phyloP scores from a whole-genome alignment of 2,113 vertebrate genomes.

The Dicerorhinus sumatrensis region DNA sequence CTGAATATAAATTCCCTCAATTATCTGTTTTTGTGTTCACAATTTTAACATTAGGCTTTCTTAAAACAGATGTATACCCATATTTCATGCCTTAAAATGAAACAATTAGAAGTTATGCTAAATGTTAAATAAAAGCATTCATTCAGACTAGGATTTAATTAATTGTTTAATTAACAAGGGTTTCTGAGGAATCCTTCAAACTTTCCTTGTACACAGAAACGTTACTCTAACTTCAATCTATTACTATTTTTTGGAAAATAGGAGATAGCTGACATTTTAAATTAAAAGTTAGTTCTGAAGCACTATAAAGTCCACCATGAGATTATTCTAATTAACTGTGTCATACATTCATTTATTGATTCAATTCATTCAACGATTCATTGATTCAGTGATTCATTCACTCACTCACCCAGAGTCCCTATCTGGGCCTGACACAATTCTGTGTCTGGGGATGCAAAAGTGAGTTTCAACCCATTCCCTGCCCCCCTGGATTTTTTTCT shows the following conservation, averaged over 20 bases:
- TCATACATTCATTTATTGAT: background rate
- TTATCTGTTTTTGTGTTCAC: background rate
- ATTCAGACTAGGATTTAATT: conserved; percentile 3
- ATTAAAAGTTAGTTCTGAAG: conserved; percentile 30
- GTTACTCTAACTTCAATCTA: background rate
- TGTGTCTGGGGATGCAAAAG: background rate
- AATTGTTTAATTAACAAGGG: background rate
- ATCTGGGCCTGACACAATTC: background rate
- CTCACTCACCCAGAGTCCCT: background rate
- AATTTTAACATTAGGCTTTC: conserved; percentile 29
- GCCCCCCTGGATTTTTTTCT: background rate
- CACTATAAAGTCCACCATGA: background rate
- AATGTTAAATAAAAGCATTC: background rate
- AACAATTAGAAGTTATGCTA: conserved; percentile 8
- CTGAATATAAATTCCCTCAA: background rate
- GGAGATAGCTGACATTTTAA: conserved; percentile 37
- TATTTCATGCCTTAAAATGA: conserved; percentile 7
- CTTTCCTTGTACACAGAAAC: conserved; percentile 37
- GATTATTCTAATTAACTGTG: conserved; percentile 32
- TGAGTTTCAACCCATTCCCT: background rate
- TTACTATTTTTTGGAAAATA: background rate
- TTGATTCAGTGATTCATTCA: background rate
- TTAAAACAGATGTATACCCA: background rate
- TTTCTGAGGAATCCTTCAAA: background rate
- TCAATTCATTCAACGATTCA: background rate